phyloP scores from a whole-genome alignment of 2,888 invertebrate species.

The Drosophila multiciliata region DNA sequence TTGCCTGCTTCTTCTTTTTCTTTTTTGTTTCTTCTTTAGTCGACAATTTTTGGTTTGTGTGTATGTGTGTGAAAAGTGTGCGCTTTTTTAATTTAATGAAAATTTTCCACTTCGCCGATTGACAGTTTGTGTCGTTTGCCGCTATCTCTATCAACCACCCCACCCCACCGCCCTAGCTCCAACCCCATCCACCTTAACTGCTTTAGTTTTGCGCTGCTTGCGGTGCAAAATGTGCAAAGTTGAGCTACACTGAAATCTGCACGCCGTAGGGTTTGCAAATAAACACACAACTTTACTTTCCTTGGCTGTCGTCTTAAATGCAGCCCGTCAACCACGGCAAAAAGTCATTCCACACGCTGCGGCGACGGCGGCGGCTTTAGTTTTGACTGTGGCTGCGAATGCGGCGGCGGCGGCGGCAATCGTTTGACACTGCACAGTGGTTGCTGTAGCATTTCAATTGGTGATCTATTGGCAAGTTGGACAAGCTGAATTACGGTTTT shows the following conservation, averaged over 20 bases:
- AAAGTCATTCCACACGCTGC: conserved; percentile 67
- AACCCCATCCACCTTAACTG: conserved; percentile 11
- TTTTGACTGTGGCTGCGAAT: conserved; percentile 21
- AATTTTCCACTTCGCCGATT: conserved; percentile 85
- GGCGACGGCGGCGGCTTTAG: conserved; percentile 1
- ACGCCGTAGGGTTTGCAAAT: conserved; percentile 74
- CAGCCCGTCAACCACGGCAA: conserved; percentile 60
- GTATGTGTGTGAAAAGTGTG: conserved; percentile 64
- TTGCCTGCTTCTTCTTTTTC: background rate
- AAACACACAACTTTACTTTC: conserved; percentile 78
- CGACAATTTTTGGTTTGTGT: conserved; percentile 47
- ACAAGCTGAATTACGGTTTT: background rate
- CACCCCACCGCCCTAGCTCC: background rate
- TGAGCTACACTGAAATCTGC: conserved; percentile 42
- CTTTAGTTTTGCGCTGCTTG: conserved; percentile 54
- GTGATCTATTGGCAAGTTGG: background rate
- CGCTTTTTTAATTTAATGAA: conserved; percentile 84
- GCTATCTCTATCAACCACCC: conserved; percentile 40
- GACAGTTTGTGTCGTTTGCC: conserved; percentile 78
- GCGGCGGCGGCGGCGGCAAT: conserved; percentile 8
- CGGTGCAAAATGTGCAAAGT: conserved; percentile 69
- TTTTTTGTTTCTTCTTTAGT: conserved; percentile 43
- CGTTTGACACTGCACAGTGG: conserved; percentile 33
- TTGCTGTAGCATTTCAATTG: background rate
- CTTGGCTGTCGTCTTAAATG: conserved; percentile 61